Evolutionary conservation across 2,113 vertebrate genomes (phyloP).

Genomic region (Charadrius vociferus): DNA sequence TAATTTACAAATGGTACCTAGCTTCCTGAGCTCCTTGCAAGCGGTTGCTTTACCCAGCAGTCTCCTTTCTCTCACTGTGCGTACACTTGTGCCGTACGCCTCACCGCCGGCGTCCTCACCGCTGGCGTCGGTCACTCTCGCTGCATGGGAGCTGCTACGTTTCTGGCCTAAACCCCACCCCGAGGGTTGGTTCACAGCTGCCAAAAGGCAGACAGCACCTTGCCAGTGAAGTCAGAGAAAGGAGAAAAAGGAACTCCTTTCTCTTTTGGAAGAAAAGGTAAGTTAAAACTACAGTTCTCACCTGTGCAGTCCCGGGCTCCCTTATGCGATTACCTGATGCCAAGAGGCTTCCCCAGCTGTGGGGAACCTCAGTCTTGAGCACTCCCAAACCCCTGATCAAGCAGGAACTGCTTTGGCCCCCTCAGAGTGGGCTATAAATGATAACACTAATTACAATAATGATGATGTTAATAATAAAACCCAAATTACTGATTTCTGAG

Average conservation of each 20-base stretch:
- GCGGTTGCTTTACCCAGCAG: background rate
- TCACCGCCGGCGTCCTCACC: too few relatives aligned
- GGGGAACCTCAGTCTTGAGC: background rate
- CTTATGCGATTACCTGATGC: accelerated
- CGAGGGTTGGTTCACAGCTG: background rate
- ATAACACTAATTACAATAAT: background rate
- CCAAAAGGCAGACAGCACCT: background rate
- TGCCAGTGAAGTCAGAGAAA: background rate
- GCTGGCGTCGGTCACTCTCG: too few relatives aligned
- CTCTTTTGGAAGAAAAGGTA: background rate
- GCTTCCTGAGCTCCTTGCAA: background rate
- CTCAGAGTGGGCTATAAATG: background rate
- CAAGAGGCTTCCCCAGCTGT: background rate
- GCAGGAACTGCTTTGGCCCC: background rate
- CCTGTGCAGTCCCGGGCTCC: background rate
- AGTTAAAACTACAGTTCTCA: background rate
- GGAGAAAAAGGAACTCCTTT: background rate
- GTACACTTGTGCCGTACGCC: accelerated
- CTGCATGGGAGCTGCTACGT: accelerated
- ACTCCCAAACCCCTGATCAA: background rate
- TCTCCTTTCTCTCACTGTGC: too few relatives aligned
- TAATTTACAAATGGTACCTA: conserved; percentile 21
- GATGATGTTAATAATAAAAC: background rate
- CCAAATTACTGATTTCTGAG: background rate
- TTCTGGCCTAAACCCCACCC: accelerated